Base-by-base conservation (phyloP, 2,888 invertebrate genomes). In the Tiliacea citrago region DNA sequence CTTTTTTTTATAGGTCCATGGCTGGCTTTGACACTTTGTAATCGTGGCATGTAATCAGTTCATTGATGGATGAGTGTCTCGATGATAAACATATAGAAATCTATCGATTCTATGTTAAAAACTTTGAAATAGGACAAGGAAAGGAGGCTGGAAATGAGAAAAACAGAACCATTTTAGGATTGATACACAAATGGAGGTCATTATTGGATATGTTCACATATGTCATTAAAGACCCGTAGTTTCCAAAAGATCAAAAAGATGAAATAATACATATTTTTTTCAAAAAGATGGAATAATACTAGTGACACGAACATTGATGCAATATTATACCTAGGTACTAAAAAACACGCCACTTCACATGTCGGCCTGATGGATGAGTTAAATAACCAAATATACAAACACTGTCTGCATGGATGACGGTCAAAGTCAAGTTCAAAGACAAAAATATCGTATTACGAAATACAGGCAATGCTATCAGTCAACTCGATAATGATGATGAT, bases 391-490 rank as follows among this genome's bases (percentile, higher is more conserved):
- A 68, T 18, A 70, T 39, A 74, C 69, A 74, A 74, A 77, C 73
- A 69, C n/a, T 58, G 73, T 73, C 76, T 72, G 76, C 18, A 18
- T n/a, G 73, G 12, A 55, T 69, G 58, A 47, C 69, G 72, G 74
- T 68, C 81, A 74, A 53, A 83, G 86, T 86, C 88, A 87, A 88
- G 88, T 86, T 88, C 88, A 89, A 81, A 80, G 84, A 35, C 80
- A 74, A 73, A 74, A 73, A 81, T 82, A 77, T 68, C 73, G 70
- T 73, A 29, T 76, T 51, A 55, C 67, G 39, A 63, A 61, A 69
- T 61, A 13, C 21, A n/a, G 21, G 9, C 9, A 53, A 63, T 61
- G 18, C 42, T 75, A 66, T 57, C 49, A 42, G 13, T 66, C n/a
- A 29, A n/a, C 9, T 24, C 0, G 12, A 42, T 57, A 49, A 63